Conservation (phyloP, 37 sponge, comb jelly and placozoan species). For the Chondrosia reniformis region DNA sequence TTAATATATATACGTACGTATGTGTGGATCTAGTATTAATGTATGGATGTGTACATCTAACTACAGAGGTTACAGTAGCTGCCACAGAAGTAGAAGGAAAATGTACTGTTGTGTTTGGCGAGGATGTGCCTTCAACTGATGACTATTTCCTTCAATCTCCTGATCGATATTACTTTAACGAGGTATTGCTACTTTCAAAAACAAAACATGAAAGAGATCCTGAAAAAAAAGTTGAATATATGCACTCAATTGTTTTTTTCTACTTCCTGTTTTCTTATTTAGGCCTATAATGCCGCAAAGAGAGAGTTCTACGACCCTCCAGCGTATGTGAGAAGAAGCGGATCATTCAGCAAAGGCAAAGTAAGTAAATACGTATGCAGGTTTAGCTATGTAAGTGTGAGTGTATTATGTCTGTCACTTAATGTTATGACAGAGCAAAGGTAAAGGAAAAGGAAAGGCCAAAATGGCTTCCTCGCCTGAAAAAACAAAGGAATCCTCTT, state of each 20-base stretch:
- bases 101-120: conserved; percentile 65
- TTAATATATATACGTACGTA: neutral
- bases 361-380: neutral
- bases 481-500: neutral
- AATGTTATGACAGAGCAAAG: conserved; percentile 31
- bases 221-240: neutral
- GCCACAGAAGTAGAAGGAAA: conserved; percentile 62
- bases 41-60: neutral
- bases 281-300: conserved; percentile 42
- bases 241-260: neutral
- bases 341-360: conserved; percentile 33
- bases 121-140: conserved; percentile 40
- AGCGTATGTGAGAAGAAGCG: conserved; percentile 3
- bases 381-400: neutral
- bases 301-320: conserved; percentile 56
- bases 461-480: neutral
- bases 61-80: conserved; percentile 39
- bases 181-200: no score
- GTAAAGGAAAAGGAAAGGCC: conserved; percentile 57
- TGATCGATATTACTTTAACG: conserved; percentile 70
- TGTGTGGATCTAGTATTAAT: neutral
- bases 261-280: neutral
- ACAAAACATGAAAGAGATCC: no score
- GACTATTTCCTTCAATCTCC: conserved; percentile 44
- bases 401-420: neutral